These are phyloP conservation scores for Enteromius viviparus DNA, from an alignment of 2,797 vertebrate species.

Conservation along the genomic window DNA sequence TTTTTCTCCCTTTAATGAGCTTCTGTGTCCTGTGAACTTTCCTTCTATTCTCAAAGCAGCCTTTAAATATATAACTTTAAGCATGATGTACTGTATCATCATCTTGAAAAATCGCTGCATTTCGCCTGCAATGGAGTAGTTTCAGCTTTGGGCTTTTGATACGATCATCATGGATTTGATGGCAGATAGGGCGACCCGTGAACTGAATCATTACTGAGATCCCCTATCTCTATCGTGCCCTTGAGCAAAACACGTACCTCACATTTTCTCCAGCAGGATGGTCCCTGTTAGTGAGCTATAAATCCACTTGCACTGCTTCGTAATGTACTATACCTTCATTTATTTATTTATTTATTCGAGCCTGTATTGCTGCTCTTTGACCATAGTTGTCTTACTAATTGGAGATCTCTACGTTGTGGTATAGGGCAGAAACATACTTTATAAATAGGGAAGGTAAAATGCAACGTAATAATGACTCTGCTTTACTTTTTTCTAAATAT, in stretches of 20 bases:
- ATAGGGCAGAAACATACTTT: background rate
- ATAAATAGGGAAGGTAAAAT: background rate
- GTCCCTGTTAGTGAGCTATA: conserved; percentile 5
- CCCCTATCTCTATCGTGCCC: conserved; percentile 9
- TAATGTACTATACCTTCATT: conserved; percentile 16
- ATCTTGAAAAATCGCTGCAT: background rate
- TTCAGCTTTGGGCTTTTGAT: conserved; percentile 20
- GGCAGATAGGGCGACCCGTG: conserved; percentile 8
- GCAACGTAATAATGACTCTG: background rate
- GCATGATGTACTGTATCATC: background rate
- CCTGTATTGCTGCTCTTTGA: background rate
- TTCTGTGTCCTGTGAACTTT: conserved; percentile 21
- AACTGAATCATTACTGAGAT: conserved; percentile 27
- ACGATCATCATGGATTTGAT: conserved; percentile 25
- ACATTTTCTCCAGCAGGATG: conserved; percentile 9
- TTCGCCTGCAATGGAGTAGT: background rate
- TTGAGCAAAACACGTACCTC: conserved; percentile 14
- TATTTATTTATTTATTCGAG: background rate
- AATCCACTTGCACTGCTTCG: conserved; percentile 8
- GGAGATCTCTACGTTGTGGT: background rate
- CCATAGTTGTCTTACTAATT: background rate
- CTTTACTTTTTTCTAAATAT: background rate
- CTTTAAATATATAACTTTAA: conserved; percentile 7
- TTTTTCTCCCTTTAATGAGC: conserved; percentile 7
- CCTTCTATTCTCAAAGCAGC: conserved; percentile 11